Evolutionary conservation across 2,113 vertebrate species (phyloP).

Genomic region (Ardeotis arabs): DNA sequence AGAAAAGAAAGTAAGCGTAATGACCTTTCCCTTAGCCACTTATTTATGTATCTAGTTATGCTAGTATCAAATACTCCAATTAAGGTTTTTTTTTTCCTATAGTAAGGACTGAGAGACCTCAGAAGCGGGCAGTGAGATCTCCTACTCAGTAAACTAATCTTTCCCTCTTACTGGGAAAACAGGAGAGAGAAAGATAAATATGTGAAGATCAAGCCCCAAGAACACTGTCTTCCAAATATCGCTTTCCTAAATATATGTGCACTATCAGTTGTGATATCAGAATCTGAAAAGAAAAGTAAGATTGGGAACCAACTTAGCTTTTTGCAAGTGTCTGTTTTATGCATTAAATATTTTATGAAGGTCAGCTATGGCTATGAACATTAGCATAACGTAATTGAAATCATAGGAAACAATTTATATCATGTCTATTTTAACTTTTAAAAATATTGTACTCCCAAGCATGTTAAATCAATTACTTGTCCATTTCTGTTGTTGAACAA

Average conservation of each 20-base stretch:
- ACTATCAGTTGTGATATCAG: background rate
- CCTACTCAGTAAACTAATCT: background rate
- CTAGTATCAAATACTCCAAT: background rate
- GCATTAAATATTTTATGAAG: background rate
- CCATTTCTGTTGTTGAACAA: background rate
- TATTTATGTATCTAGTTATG: background rate
- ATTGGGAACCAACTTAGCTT: accelerated
- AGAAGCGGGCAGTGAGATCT: background rate
- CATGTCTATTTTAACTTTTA: background rate
- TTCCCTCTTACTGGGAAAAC: background rate
- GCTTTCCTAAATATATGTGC: background rate
- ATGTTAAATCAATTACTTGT: background rate
- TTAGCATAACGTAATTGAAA: background rate
- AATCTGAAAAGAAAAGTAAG: background rate
- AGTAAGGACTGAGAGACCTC: background rate
- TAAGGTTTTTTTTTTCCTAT: background rate
- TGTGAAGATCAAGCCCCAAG: background rate
- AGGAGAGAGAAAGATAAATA: background rate
- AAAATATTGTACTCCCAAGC: background rate
- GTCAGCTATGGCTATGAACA: background rate
- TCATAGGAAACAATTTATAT: background rate
- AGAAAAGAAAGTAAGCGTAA: background rate
- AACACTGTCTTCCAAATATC: background rate
- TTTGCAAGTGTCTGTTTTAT: background rate
- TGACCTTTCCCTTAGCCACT: background rate